Evolutionary conservation across 1,140 invertebrate genomes (phyloP).

Genomic region (Myzus persicae): DNA sequence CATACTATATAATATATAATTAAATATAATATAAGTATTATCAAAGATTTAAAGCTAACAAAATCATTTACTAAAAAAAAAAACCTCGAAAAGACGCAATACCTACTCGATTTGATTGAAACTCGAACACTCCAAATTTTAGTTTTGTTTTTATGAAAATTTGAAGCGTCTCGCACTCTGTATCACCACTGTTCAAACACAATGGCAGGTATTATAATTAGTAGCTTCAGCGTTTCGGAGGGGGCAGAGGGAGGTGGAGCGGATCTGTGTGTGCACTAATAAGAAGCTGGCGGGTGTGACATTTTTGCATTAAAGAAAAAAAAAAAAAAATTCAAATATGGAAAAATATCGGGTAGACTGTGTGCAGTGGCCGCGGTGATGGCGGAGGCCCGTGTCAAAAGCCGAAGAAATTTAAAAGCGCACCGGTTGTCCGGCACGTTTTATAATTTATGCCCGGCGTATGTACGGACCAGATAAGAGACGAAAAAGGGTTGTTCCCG

Average conservation of each 20-base stretch:
- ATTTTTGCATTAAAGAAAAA: neutral
- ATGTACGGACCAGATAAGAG: conserved; percentile 37
- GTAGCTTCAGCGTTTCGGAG: neutral
- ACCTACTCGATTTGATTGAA: neutral
- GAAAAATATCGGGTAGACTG: neutral
- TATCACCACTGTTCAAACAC: neutral
- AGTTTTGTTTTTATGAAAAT: neutral
- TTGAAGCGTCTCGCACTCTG: neutral
- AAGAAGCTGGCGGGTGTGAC: neutral
- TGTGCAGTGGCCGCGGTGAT: neutral
- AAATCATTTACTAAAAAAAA: neutral
- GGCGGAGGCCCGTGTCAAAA: neutral
- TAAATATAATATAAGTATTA: no score
- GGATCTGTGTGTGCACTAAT: neutral
- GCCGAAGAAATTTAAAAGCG: conserved; percentile 38
- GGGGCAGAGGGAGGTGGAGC: neutral
- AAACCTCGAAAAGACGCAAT: neutral
- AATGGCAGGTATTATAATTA: neutral
- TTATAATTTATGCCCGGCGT: conserved; percentile 45
- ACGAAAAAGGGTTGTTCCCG: conserved; percentile 38
- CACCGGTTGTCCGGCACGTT: conserved; percentile 51
- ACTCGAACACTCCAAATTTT: neutral
- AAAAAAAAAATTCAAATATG: neutral
- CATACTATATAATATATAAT: neutral
- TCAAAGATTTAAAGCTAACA: neutral